Conservation (phyloP, 1,140 invertebrate species). For the Pomacea maculata region DNA sequence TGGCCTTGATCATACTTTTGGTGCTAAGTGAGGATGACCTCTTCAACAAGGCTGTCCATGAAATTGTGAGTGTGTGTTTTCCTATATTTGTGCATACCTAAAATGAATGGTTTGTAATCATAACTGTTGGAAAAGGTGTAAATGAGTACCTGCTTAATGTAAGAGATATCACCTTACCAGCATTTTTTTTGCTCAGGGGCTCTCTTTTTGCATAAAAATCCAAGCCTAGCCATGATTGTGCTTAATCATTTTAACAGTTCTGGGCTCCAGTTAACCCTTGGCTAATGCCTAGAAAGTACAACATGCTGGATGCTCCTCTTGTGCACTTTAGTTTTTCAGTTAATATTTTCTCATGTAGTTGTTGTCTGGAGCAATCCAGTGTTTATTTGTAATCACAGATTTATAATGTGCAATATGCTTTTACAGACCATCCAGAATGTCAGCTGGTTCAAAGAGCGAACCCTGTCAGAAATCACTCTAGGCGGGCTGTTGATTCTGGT, state of each 20-base stretch:
- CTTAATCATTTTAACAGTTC: no score
- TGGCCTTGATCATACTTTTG: slow-evolving; percentile 96
- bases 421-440: slow-evolving; percentile 79
- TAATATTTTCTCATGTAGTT: neutral
- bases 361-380: neutral
- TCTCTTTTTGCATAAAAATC: no score
- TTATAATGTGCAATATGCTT: slow-evolving; percentile 7
- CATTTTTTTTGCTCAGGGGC: no score
- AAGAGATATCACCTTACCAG: no score
- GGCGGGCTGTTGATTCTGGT: slow-evolving; percentile 96
- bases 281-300: no score
- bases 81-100: neutral
- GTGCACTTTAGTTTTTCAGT: no score
- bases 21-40: slow-evolving; percentile 96
- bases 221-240: no score
- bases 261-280: no score
- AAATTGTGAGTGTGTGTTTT: slow-evolving; percentile 79
- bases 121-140: neutral
- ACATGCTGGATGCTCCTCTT: no score
- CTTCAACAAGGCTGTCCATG: slow-evolving; percentile 94
- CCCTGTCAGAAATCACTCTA: slow-evolving; percentile 89
- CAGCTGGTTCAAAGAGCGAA: slow-evolving; percentile 78
- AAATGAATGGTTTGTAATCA: neutral
- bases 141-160: neutral
- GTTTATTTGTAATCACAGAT: no score